Conservation (phyloP, 2,113 vertebrate species). For the Sceloporus undulatus region DNA sequence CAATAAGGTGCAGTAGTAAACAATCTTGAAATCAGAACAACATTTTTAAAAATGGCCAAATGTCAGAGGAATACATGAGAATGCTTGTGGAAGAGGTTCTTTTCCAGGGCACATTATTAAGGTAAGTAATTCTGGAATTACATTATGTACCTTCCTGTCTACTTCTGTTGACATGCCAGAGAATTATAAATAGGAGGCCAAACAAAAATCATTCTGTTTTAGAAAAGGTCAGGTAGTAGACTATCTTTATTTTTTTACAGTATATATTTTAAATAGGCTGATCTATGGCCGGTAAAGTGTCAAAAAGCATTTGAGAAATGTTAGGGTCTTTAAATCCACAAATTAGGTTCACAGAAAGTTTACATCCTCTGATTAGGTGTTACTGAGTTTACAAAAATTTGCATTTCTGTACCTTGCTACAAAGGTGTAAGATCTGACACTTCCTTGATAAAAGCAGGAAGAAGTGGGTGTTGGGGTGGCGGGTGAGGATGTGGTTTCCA, state of each 20-base stretch:
- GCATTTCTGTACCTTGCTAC: slow-evolving; percentile 69
- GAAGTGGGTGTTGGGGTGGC: slow-evolving; percentile 42
- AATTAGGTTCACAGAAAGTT: slow-evolving; percentile 66
- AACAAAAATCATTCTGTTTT: not conserved
- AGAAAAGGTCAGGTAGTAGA: not conserved
- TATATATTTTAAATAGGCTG: not conserved
- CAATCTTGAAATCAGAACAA: not conserved
- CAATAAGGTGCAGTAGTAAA: not conserved
- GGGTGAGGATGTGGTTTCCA: slow-evolving; percentile 51
- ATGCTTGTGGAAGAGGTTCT: not conserved
- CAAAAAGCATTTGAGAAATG: slow-evolving; percentile 48
- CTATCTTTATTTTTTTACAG: not conserved
- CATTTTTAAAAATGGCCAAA: not conserved
- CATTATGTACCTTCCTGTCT: not conserved
- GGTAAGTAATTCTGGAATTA: fast-evolving
- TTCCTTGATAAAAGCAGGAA: slow-evolving; percentile 64
- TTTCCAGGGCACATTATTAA: not conserved
- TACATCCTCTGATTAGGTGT: slow-evolving; percentile 65
- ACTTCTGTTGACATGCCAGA: not conserved
- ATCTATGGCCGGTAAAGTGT: not conserved
- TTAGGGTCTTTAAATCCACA: slow-evolving; percentile 57
- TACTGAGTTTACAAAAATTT: slow-evolving; percentile 56
- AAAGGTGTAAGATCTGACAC: slow-evolving; percentile 67
- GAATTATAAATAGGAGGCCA: not conserved
- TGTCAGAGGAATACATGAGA: not conserved